Base-by-base conservation (phyloP, 2,113 vertebrate species). In the Stictonetta naevosa region DNA sequence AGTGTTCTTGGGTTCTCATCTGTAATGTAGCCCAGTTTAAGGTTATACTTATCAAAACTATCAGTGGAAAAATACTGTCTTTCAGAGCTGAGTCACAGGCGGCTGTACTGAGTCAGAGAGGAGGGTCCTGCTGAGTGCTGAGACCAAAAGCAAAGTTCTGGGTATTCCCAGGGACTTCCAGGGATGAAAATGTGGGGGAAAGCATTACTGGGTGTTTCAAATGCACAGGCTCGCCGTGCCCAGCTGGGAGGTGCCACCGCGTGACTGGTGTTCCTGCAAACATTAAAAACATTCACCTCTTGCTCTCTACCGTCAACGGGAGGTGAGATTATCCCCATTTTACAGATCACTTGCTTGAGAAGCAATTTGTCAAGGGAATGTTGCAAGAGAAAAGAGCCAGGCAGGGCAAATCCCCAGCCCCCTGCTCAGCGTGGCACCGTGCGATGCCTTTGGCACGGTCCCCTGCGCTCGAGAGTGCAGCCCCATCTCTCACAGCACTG, bases 31-130 rank as follows among this genome's bases (percentile, higher is more conserved):
- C 42, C 60, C 86, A 58, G 66, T 82, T 96, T 92, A 94, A 92
- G 69, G 40, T 84, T 88, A 84, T 79, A 72, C n/a, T 92, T 96
- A 68, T 46, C 66, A 88, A 88, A 92, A 86, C 86, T 53, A 86
- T 69, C 81, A 87, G 77, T 92, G 95, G 77, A 97, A 95, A 92
- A 92, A 42, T 83, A 94, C 52, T 72, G 5, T 69, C 60, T 90
- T 88, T 84, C 90, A 79, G 53, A 92, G 69, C 66, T 93, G 90
- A 94, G 69, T 91, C 95, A 93, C 84, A 50, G 23, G 56, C 3
- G 4, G 33, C 38, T 52, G 72, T 29, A 81, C 9, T 4, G 3
- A 90, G 29, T 86, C 83, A 83, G 59, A 96, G 50, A 69, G 0
- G 0, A 80, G 80, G 79, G 80, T 83, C 73, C 91, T 83, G 34